Conservation (phyloP, 1,140 invertebrate species). For the Carposina sasakii region DNA sequence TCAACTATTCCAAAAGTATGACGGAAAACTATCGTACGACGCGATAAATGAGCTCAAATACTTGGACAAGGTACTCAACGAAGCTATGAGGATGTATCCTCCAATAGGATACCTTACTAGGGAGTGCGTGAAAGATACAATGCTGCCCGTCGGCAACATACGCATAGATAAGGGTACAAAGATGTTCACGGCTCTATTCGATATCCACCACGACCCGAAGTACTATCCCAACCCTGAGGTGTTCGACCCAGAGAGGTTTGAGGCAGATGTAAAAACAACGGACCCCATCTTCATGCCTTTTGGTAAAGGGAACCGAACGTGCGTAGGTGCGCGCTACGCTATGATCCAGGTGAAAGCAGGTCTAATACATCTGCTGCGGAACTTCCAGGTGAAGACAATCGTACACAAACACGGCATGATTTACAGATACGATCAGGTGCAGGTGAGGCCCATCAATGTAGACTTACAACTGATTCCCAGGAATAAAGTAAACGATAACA, state of each 20-base stretch:
- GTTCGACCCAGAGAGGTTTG: constrained; percentile 66
- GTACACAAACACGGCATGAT: constrained; percentile 15
- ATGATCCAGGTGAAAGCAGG: constrained; percentile 56
- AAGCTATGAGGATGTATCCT: constrained; percentile 66
- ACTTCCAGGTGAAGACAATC: constrained; percentile 33
- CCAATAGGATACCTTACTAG: constrained; percentile 31
- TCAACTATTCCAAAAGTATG: constrained; percentile 41
- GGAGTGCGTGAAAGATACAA: constrained; percentile 25
- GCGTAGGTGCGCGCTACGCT: constrained; percentile 74
- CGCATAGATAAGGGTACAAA: constrained; percentile 36
- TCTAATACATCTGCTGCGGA: constrained; percentile 38
- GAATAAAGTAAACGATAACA: no score
- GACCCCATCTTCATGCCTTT: constrained; percentile 73
- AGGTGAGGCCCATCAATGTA: constrained; percentile 26
- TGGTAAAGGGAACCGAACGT: constrained; percentile 74
- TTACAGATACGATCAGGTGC: constrained; percentile 24
- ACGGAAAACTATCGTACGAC: constrained; percentile 34
- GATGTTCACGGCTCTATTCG: constrained; percentile 39
- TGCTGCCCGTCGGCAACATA: constrained; percentile 36
- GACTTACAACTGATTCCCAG: constrained; percentile 20
- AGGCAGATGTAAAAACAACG: constrained; percentile 34
- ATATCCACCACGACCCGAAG: constrained; percentile 47
- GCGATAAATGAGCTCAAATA: constrained; percentile 48
- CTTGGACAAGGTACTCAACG: constrained; percentile 51
- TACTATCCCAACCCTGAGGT: constrained; percentile 55